Base-by-base conservation (phyloP, 2,888 invertebrate genomes). In the Cataglyphis rosenhaueri region DNA sequence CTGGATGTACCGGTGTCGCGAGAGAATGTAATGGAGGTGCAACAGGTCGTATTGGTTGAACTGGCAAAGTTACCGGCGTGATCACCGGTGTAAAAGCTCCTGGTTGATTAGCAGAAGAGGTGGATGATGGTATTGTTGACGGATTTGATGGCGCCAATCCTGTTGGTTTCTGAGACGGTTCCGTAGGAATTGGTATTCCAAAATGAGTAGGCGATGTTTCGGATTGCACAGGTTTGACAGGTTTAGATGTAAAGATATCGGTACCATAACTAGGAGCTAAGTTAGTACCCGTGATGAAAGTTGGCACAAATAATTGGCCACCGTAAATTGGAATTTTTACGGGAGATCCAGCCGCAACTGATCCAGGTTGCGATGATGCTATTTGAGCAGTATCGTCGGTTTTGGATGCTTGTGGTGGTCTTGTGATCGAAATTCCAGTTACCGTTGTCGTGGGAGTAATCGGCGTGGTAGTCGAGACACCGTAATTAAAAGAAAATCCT, bases 181-280 rank as follows among this genome's bases (percentile, higher is more conserved):
- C 70, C 12, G 85, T 87, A 0, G 94, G 93, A 79, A 94, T 91
- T 0, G 94, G 94, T 35, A 94, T 84, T 0, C 89, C 92, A 25
- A 94, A 93, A 38, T 94, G 93, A 0, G 94, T 94, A 0, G 94
- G 93, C 4, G 92, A 86, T 35, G 91, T 85, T 10, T 88, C 91
- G 1, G 86, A 61, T 55, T 89, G 90, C 4, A 85, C 81, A 6
- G 91, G 87, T 8, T 86, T 35, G 3, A 86, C 29, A 18, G 84
- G 9, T 12, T 84, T 88, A 12, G 90, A 81, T 0, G 86, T 52
- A 18, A 89, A 81, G 29, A 90, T 79, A 21, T 70, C 61, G 0
- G 89, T 81, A 0, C 88, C 87, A 70, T 92, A 92, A 18, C 71
- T 76, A 10, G 92, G 92, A 0, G 90, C 6, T 62, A 91, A 88